Evolutionary conservation across 2,113 vertebrate species (phyloP), one percentile per base, ranked within the genome.

Genomic region (Odontesthes bonariensis): DNA sequence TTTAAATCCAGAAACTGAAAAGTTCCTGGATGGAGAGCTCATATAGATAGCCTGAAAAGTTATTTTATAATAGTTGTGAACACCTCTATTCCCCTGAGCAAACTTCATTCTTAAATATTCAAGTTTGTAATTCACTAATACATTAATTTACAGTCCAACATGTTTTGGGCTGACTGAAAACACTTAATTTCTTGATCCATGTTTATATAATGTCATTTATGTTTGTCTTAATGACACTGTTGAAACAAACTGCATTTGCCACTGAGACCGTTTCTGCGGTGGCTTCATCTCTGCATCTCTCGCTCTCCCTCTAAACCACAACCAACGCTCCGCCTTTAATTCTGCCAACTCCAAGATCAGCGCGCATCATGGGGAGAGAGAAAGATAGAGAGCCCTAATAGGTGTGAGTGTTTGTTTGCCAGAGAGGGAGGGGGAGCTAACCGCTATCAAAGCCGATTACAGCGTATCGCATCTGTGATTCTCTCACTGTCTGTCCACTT

Each of bases 361-460:
- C 55, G 69, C 78, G 74, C 81, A 88, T 87, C 81, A 78, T 58
- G 9, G 80, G 83, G 87, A 33, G 64, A 47, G 62, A 59, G 67
- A 46, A 19, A 42, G 59, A 40, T 12, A 69, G 68, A 71, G 69
- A 82, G 77, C 78, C 84, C 89, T 91, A 91, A 80, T 44, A 32
- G 35, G 33, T 47, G 57, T 2, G 65, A 22, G 70, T 20, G 61
- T 42, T n/a, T 38, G 64, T 55, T 5, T 12, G 13, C 42, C 42
- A 17, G 16, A 49, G 79, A 66, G 73, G 31, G 85, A 9, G 67
- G 35, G 59, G 63, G 86, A 86, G 89, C 93, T 91, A 92, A 86
- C 91, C 88, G 78, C 79, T 91, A 91, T 92, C 86, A 94, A 95
- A 97, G 95, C 96, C 88, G 95, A 94, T 96, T 96, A 96, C 79